Base-by-base conservation (phyloP, 2,888 invertebrate species). In the Cataglyphis cursor region DNA sequence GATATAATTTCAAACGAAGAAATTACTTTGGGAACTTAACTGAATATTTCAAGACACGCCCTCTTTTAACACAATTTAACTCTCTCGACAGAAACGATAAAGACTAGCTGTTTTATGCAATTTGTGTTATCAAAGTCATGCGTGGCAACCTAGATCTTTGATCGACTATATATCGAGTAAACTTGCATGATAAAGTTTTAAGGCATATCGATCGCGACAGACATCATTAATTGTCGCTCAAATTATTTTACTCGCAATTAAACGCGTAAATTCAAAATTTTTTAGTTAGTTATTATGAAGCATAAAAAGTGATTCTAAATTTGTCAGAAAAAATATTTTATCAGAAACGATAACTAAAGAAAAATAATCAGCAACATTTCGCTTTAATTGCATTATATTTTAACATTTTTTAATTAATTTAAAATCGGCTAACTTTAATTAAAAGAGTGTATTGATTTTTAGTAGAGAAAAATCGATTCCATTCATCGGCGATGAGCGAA, bases 21-120 rank as follows among this genome's bases (percentile, higher is more conserved):
- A 4, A 35, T 72, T 72, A 70, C 59, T 72, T 78, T 12, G 10
- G 8, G 18, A 48, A 80, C 9, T 61, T 70, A 70, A 78, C 70
- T 70, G 44, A 78, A 70, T 78, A 80, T 80, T 80, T 80, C 35
- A 72, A 18, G 35, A 78, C 48, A 80, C 78, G 24, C 59, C 72
- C 72, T 72, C 59, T 72, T 72, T 61, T 12, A 72, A 80, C 12
- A 12, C 35, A 8, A 80, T 61, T 80, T 61, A 48, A 61, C 48
- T 57, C 21, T 18, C 41, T 24, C 54, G 41, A 41, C 41, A 24
- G 28, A 59, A 57, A 48, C 57, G 21, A 70, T 70, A 72, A 68
- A 61, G 59, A 72, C 48, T 38, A 41, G 59, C 44, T 80, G 59
- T 35, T 59, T 68, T 4, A n/a, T 44, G 31, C 41, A 68, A 68